Percentiles rank a stretch among this genome's conserved stretches.
Conservation (phyloP, 2,888 invertebrate species). For the Ernsta delagoae region DNA sequence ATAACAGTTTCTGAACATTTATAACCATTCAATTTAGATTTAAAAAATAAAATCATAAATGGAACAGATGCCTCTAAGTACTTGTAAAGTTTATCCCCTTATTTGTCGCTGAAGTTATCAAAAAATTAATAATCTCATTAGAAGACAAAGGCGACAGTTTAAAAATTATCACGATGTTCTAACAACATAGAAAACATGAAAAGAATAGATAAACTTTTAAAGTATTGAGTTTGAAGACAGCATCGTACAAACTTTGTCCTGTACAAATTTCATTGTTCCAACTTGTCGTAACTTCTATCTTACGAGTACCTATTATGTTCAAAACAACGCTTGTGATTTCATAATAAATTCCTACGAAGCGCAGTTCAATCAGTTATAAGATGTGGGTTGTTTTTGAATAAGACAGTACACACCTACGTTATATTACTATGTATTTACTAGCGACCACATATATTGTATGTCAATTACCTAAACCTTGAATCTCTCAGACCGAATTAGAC, state of each 20-base stretch:
- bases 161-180: background rate
- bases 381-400: too few relatives aligned
- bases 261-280: constrained; percentile 1
- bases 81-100: too few relatives aligned
- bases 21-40: background rate
- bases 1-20: background rate
- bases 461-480: too few relatives aligned
- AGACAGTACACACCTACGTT: too few relatives aligned
- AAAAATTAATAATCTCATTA: background rate
- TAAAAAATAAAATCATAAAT: background rate
- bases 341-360: background rate
- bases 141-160: background rate
- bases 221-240: constrained; percentile 7
- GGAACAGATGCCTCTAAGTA: too few relatives aligned
- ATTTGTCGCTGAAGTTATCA: too few relatives aligned
- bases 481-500: too few relatives aligned
- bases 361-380: background rate
- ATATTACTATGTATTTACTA: too few relatives aligned
- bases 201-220: constrained; percentile 6
- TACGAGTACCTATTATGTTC: background rate
- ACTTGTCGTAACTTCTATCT: constrained; percentile 5
- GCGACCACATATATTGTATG: too few relatives aligned
- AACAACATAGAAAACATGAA: background rate
- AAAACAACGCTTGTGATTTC: background rate
- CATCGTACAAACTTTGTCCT: constrained; percentile 1